These are phyloP conservation scores for Notarius quadriscutis DNA, from an alignment of 2,113 vertebrate genomes.

Conservation along the genomic window DNA sequence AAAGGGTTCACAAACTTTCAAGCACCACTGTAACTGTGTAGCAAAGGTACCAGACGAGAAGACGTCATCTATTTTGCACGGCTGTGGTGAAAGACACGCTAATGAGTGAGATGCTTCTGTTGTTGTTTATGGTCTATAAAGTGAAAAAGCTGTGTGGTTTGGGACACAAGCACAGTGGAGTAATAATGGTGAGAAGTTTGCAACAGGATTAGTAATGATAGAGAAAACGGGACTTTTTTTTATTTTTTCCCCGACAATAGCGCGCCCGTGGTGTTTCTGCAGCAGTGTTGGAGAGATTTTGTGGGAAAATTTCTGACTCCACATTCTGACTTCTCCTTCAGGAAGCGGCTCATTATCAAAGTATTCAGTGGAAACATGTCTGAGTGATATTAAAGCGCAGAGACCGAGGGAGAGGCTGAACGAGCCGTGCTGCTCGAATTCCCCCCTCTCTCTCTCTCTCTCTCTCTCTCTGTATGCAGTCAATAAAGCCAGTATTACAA, in stretches of 20 bases:
- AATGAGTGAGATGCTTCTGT: neutral
- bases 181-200: neutral
- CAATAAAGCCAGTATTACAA: conserved; percentile 12
- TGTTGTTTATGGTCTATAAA: neutral
- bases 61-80: neutral
- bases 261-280: neutral
- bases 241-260: too few species aligned
- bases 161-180: neutral
- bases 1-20: too few species aligned
- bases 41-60: neutral
- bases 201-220: neutral
- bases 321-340: neutral
- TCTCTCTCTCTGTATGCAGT: neutral
- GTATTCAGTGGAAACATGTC: neutral
- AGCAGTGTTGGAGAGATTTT: neutral
- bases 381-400: neutral
- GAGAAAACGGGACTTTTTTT: neutral
- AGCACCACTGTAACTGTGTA: too few species aligned
- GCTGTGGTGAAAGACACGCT: neutral
- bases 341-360: conserved; percentile 1
- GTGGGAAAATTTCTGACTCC: neutral
- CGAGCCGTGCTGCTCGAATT: neutral
- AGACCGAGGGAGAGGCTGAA: neutral
- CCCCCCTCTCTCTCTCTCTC: neutral
- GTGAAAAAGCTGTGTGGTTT: neutral